Percentiles rank a stretch among this genome's conserved stretches.
Evolutionary conservation across 2,113 vertebrate genomes (phyloP).

Genomic region (Phrynocephalus versicolor): DNA sequence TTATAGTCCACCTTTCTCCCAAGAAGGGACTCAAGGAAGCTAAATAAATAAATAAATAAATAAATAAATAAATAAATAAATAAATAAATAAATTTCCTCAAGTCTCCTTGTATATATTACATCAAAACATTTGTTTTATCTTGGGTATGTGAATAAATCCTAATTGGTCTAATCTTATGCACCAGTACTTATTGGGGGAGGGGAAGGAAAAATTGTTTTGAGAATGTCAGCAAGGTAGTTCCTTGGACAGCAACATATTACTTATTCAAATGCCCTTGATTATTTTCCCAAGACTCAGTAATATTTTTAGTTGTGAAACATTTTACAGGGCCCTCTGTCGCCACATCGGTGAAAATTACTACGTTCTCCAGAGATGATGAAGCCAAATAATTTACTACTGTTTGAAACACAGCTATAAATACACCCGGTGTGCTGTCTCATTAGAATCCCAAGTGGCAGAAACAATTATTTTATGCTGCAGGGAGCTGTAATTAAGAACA

Average conservation of each 20-base stretch:
- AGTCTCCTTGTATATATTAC: too few species aligned
- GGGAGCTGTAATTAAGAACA: constrained; percentile 3
- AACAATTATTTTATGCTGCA: constrained; percentile 3
- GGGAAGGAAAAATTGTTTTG: too few species aligned
- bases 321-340: not conserved
- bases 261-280: not conserved
- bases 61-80: too few species aligned
- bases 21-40: too few species aligned
- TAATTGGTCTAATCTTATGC: too few species aligned
- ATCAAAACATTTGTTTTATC: too few species aligned
- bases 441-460: constrained; percentile 8
- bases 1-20: too few species aligned
- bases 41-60: too few species aligned
- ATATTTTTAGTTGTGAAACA: not conserved
- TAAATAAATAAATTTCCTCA: too few species aligned
- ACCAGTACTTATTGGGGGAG: too few species aligned
- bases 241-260: not conserved
- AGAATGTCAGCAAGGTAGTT: too few species aligned
- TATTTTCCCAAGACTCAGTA: constrained; percentile 6
- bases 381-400: not conserved
- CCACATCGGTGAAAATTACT: not conserved
- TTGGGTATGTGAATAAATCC: too few species aligned
- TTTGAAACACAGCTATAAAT: not conserved
- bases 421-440: not conserved
- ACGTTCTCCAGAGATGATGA: not conserved